Conservation (phyloP, 2,113 vertebrate genomes). For the Scomber colias region DNA sequence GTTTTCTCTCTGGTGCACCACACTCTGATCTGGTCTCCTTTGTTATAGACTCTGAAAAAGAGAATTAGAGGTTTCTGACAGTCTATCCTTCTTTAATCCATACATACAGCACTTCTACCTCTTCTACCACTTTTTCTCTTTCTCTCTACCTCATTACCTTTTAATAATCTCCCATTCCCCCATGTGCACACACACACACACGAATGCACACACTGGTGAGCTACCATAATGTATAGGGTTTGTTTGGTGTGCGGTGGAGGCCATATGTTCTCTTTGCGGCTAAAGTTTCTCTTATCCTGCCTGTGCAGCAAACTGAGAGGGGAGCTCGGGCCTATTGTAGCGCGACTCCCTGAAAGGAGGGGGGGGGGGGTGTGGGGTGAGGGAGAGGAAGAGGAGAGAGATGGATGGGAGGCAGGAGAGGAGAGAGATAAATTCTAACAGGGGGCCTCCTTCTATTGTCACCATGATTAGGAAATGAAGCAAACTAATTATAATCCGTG, state of each 20-base stretch:
- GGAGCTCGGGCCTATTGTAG: conserved; percentile 46
- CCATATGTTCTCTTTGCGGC: conserved; percentile 54
- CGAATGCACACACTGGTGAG: conserved; percentile 5
- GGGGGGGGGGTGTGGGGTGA: neutral
- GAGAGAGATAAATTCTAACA: conserved; percentile 58
- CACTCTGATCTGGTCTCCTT: conserved; percentile 36
- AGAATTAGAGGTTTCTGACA: conserved; percentile 48
- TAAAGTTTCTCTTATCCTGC: conserved; percentile 69
- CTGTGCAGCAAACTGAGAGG: conserved; percentile 52
- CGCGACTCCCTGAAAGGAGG: conserved; percentile 29
- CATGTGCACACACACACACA: conserved; percentile 24
- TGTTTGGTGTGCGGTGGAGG: conserved; percentile 34
- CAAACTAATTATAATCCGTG: conserved; percentile 53
- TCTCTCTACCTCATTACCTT: conserved; percentile 42
- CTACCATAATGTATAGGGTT: conserved; percentile 29
- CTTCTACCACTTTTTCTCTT: neutral
- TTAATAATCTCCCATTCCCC: conserved; percentile 26
- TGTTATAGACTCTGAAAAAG: conserved; percentile 39
- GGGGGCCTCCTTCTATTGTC: conserved; percentile 60
- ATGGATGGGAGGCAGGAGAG: conserved; percentile 40
- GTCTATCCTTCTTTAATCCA: neutral
- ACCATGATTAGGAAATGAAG: conserved; percentile 54
- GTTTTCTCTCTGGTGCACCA: conserved; percentile 39
- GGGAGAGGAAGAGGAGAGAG: neutral
- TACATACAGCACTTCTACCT: conserved; percentile 19